Evolutionary conservation across 2,888 invertebrate species (phyloP).

Genomic region (Alviniconcha strummeri): DNA sequence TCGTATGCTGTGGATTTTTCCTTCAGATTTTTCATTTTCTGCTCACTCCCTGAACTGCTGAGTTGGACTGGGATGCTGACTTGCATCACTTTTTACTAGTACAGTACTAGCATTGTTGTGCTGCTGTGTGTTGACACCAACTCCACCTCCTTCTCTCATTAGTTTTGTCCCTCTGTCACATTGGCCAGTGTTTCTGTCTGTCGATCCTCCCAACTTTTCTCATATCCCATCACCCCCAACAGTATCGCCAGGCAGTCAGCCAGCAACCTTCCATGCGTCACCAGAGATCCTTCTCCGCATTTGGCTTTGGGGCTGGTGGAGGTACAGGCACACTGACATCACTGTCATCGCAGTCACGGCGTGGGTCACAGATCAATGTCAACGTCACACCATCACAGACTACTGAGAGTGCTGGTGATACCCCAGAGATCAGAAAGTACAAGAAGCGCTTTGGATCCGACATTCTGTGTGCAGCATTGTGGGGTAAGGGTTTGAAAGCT

Average conservation of each 20-base stretch:
- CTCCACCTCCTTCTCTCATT: neutral
- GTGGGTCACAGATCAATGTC: constrained; percentile 96
- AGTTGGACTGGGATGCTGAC: neutral
- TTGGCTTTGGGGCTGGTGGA: constrained; percentile 89
- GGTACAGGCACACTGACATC: constrained; percentile 71
- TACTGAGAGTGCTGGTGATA: constrained; percentile 89
- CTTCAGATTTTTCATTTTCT: no score
- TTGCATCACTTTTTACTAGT: no score
- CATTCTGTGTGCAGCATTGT: constrained; percentile 98
- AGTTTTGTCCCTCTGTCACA: neutral
- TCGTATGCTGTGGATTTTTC: neutral
- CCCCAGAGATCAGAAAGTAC: constrained; percentile 99
- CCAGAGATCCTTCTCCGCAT: constrained; percentile 94
- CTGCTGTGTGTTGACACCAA: neutral
- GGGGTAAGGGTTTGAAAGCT: constrained; percentile 82
- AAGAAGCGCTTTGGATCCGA: constrained; percentile 99
- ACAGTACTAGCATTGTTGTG: neutral
- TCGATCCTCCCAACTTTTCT: constrained; percentile 14
- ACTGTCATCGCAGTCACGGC: constrained; percentile 56
- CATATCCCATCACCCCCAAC: constrained; percentile 59
- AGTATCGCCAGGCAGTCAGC: constrained; percentile 92
- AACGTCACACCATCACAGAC: constrained; percentile 91
- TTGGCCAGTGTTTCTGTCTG: constrained; percentile 27
- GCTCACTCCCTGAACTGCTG: neutral
- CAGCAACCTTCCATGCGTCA: constrained; percentile 61